Conservation (phyloP, 2,113 vertebrate species). For the Natator depressus region DNA sequence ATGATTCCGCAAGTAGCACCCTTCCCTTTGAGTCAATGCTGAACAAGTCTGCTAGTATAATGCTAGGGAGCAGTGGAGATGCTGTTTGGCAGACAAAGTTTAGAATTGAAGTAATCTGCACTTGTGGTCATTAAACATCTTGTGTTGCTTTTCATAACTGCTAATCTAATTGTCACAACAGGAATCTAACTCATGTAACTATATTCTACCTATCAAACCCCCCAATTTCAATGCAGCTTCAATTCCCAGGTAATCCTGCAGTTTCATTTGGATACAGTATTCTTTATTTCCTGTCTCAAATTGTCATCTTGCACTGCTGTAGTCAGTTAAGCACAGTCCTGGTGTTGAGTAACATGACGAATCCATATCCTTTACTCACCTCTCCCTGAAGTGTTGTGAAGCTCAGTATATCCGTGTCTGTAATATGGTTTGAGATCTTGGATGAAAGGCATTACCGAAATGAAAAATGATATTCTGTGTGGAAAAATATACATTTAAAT, state of each 20-base stretch:
- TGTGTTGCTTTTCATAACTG: background rate
- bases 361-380: background rate
- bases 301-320: background rate
- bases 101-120: background rate
- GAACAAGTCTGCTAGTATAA: accelerated
- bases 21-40: background rate
- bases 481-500: background rate
- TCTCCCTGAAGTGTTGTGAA: background rate
- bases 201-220: background rate
- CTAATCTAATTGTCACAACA: background rate
- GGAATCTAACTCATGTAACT: background rate
- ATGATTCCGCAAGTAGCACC: background rate
- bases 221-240: accelerated
- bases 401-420: accelerated
- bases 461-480: background rate
- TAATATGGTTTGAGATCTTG: background rate
- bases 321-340: background rate
- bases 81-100: background rate
- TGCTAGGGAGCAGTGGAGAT: background rate
- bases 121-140: background rate
- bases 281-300: background rate
- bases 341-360: background rate
- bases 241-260: background rate
- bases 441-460: background rate
- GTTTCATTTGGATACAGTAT: background rate